A percentile compares a stretch with the other conserved stretches of the same genome.
These are phyloP conservation scores for Myrmecophaga tridactyla DNA, from an alignment of 2,113 vertebrate species.

Conservation along the genomic window DNA sequence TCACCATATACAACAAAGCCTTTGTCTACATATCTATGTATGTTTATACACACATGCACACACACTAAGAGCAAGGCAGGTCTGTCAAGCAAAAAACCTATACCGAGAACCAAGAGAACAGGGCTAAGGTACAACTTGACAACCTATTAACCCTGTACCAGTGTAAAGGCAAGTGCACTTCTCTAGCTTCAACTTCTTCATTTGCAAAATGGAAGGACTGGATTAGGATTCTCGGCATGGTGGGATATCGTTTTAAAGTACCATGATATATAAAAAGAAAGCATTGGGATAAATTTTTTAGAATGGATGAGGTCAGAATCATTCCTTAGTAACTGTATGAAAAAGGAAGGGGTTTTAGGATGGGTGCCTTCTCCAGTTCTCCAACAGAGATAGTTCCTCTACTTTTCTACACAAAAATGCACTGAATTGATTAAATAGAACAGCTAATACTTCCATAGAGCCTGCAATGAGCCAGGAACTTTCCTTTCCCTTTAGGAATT, in stretches of 20 bases:
- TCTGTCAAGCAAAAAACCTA: background rate
- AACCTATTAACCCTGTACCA: background rate
- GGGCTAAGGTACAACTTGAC: background rate
- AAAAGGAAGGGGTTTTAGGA: background rate
- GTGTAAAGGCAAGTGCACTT: fast-evolving
- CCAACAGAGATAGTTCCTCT: background rate
- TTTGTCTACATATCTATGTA: background rate
- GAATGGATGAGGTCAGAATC: background rate
- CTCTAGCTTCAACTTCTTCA: background rate
- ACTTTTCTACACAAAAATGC: background rate
- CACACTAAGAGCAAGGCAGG: background rate
- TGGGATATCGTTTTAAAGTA: background rate
- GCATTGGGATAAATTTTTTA: background rate
- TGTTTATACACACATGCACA: background rate
- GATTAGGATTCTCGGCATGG: background rate
- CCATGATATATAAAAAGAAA: background rate
- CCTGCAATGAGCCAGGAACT: background rate
- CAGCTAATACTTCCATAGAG: background rate
- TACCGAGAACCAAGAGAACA: background rate
- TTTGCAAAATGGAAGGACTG: background rate
- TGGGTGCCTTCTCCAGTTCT: background rate
- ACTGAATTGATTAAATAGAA: background rate
- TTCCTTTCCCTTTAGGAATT: background rate
- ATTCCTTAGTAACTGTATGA: background rate
- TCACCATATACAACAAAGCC: background rate